Conservation (phyloP, 2,113 vertebrate species). For the Thamnaconus septentrionalis region DNA sequence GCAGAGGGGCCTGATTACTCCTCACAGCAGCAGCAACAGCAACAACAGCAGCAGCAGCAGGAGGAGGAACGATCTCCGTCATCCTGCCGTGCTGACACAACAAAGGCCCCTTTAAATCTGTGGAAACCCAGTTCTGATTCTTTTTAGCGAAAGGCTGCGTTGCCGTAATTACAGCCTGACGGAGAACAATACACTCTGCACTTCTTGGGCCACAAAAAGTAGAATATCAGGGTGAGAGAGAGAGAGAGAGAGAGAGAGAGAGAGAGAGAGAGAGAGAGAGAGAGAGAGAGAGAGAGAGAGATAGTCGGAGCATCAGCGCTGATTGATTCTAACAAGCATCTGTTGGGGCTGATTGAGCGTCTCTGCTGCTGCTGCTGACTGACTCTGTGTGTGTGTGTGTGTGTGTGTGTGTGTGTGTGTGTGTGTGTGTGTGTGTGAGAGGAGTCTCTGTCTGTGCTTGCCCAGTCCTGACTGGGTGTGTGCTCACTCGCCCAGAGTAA, state of each 20-base stretch:
- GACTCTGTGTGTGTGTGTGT: slow-evolving; percentile 23
- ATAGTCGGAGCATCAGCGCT: background rate
- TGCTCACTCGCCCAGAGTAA: slow-evolving; percentile 24
- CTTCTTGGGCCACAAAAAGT: slow-evolving; percentile 5
- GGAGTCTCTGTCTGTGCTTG: slow-evolving; percentile 44
- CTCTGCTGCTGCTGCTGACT: slow-evolving; percentile 28
- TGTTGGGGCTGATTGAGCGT: slow-evolving; percentile 26
- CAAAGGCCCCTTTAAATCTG: slow-evolving; percentile 37
- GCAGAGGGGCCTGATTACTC: too few species aligned
- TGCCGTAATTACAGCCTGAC: slow-evolving; percentile 45
- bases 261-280: too few species aligned
- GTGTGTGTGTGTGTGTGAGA: slow-evolving; percentile 13
- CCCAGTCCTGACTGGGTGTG: slow-evolving; percentile 6
- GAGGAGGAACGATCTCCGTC: too few species aligned
- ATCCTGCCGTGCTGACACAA: too few species aligned
- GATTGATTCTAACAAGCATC: slow-evolving; percentile 41
- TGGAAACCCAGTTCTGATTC: slow-evolving; percentile 37
- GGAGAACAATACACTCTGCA: slow-evolving; percentile 20
- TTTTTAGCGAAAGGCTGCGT: slow-evolving; percentile 30
- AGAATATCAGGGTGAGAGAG: too few species aligned
- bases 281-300: slow-evolving; percentile 7
- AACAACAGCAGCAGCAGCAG: too few species aligned
- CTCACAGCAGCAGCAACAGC: too few species aligned
- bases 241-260: too few species aligned
- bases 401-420: slow-evolving; percentile 6